Evolutionary conservation across 2,113 vertebrate species (phyloP).

Genomic region (Saccopteryx bilineata): DNA sequence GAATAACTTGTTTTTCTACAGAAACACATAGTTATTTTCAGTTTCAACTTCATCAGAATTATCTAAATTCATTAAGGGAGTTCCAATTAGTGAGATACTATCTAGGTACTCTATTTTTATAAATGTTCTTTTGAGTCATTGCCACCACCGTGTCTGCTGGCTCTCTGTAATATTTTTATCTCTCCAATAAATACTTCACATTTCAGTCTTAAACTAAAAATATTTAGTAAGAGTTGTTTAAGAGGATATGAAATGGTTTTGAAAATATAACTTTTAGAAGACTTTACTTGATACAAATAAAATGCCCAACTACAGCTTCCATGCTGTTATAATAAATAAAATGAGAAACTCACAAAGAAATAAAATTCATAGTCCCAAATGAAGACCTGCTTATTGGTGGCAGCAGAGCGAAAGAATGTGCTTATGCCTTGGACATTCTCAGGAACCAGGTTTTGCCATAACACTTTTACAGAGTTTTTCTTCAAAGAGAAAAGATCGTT

Average conservation of each 20-base stretch:
- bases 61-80: background rate
- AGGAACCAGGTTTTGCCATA: background rate
- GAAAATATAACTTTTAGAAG: slow-evolving; percentile 48
- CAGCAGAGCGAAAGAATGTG: background rate
- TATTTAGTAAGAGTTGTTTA: slow-evolving; percentile 35
- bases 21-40: slow-evolving; percentile 1
- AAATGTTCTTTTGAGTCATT: background rate
- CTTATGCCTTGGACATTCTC: background rate
- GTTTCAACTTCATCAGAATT: slow-evolving; percentile 13
- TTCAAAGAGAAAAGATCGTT: background rate
- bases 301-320: background rate
- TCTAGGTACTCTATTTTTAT: background rate
- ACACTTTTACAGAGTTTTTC: background rate
- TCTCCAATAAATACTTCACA: background rate
- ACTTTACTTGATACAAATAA: slow-evolving; percentile 12
- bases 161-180: background rate
- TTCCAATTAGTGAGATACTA: background rate
- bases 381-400: background rate
- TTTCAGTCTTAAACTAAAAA: slow-evolving; percentile 50
- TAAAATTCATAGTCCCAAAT: background rate
- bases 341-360: slow-evolving; percentile 12
- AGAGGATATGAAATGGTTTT: slow-evolving; percentile 15
- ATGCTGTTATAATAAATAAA: background rate
- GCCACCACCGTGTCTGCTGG: background rate
- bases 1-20: slow-evolving; percentile 15